These are phyloP conservation scores for Cremastobaeus sp. DNA, from an alignment of 2,888 invertebrate species.

Conservation along the genomic window DNA sequence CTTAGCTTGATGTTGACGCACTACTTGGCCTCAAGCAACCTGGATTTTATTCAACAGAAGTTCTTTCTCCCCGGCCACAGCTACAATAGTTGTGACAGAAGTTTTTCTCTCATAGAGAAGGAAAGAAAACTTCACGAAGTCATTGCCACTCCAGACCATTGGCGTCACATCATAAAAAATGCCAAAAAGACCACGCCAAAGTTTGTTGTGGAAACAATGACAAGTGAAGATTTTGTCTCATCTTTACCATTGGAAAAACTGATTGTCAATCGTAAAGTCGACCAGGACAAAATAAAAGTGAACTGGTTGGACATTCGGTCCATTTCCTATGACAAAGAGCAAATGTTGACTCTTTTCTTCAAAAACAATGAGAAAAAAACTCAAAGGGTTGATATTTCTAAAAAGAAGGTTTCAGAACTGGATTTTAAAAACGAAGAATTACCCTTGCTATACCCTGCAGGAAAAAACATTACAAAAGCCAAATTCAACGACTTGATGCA, in stretches of 20 bases:
- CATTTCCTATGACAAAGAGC: conserved; percentile 5
- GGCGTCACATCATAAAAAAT: background rate
- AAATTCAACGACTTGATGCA: conserved; percentile 33
- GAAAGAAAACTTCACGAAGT: conserved; percentile 1
- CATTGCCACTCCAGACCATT: background rate
- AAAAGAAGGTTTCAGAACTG: conserved; percentile 9
- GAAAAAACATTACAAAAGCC: conserved; percentile 23
- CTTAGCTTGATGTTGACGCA: conserved; percentile 15
- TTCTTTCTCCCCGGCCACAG: conserved; percentile 13
- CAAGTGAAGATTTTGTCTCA: conserved; percentile 6
- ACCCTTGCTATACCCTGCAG: conserved; percentile 7
- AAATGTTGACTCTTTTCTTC: conserved; percentile 10
- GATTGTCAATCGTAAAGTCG: conserved; percentile 12
- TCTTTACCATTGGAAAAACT: background rate
- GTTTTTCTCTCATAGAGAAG: conserved; percentile 4
- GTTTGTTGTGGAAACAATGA: background rate
- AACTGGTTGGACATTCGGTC: conserved; percentile 13
- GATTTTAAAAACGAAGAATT: conserved; percentile 1
- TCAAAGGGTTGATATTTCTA: conserved; percentile 19
- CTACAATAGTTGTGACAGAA: background rate
- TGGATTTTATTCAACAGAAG: conserved; percentile 6
- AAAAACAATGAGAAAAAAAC: background rate
- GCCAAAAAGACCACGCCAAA: conserved; percentile 11
- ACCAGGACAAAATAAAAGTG: background rate
- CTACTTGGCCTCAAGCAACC: background rate